A percentile compares a stretch with the other conserved stretches of the same genome.
phyloP scores from a whole-genome alignment of 2,113 vertebrate species.

The Istiophorus platypterus region DNA sequence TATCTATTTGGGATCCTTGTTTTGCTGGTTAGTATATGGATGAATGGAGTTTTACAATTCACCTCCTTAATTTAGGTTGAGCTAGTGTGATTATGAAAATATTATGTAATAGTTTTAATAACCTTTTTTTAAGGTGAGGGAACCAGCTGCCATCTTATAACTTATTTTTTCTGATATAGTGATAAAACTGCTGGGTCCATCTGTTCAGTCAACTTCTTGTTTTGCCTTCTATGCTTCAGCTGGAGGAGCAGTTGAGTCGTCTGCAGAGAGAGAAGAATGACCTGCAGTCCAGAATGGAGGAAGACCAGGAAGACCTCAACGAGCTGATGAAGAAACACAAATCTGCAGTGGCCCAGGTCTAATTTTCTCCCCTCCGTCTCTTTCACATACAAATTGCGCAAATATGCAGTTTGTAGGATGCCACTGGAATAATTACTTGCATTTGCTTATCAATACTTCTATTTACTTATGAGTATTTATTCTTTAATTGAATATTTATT shows the following conservation, averaged over 20 bases:
- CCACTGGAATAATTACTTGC: not conserved
- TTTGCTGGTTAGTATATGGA: too few relatives aligned
- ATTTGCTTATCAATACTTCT: not conserved
- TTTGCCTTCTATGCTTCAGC: conserved; percentile 75
- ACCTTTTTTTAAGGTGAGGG: not conserved
- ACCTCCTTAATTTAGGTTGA: too few relatives aligned
- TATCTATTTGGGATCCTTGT: too few relatives aligned
- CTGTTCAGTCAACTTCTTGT: not conserved
- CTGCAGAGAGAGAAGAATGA: conserved; percentile 97
- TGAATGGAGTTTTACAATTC: too few relatives aligned
- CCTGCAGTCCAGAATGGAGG: conserved; percentile 94
- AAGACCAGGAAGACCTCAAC: conserved; percentile 98
- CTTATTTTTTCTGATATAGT: not conserved
- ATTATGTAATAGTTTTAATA: too few relatives aligned
- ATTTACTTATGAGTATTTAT: not conserved
- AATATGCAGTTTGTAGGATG: not conserved
- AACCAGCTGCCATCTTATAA: not conserved
- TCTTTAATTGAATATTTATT: not conserved
- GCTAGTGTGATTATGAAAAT: too few relatives aligned
- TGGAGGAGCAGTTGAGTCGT: conserved; percentile 97
- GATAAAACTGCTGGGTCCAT: not conserved
- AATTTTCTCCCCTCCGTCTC: not conserved
- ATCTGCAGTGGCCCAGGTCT: conserved; percentile 94
- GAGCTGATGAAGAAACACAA: conserved; percentile 99
- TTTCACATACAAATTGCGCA: not conserved